Evolutionary conservation across 64 coral and sea anemone species (phyloP), one percentile per base, ranked within the genome.

Genomic region (Cladopsammia gracilis): DNA sequence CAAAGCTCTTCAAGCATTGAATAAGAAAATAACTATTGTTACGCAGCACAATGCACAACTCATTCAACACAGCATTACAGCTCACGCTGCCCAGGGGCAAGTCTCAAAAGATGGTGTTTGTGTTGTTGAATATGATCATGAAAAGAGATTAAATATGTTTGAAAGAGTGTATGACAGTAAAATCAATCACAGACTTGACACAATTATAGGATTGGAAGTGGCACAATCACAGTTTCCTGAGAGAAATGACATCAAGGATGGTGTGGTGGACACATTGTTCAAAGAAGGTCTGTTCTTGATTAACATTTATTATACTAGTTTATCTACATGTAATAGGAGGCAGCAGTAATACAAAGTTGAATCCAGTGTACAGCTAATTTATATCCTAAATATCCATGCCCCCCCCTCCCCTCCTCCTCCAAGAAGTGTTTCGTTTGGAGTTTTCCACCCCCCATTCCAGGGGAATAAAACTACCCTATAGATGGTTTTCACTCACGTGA

Each of bases 1-100:
- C 80, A 66, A 68, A 84, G 80, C 80, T 67, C 58, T 84, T 67
- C 60, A 84, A 67, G 62, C 80, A 67, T 48, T 84, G 44, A 23
- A 67, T 7, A 84, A 68, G 60, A 84, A 67, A 48, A 45, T 84
- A 49, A 84, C 45, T 16, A 77, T 84, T 67, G 20, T 84, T 0
- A 84, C 80, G 10, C 43, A 53, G n/a, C 2, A 23, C 26, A 42
- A 46, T 84, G 10, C 62, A 64, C 42, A 68, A 14, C 16, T 67
- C 1, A n/a, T 84, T 84, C 43, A 84, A 24, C 60, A 84, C 18
- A 66, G 44, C 23, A 48, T 84, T 3, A 23, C 60, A 66, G 44
- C 43, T 11, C 44, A 34, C 51, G 60, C n/a, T 12, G 2, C 61
- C 18, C 7, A 67, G 14, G 25, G 54, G 0, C 20, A 13, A 84